Evolutionary conservation across 2,113 vertebrate species (phyloP).

Genomic region (Pollimyrus isidori): DNA sequence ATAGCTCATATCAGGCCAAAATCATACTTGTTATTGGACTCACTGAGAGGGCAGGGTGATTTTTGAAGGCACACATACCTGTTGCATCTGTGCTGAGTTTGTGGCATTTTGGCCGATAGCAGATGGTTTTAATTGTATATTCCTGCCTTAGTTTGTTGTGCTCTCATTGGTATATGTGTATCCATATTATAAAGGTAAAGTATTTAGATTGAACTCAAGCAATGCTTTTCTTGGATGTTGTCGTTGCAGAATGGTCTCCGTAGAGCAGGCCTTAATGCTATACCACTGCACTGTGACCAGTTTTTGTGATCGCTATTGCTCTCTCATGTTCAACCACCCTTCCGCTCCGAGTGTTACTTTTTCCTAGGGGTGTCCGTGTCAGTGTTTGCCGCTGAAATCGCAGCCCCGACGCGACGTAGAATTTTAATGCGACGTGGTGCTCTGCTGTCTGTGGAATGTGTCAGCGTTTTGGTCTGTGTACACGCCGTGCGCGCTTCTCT

Average conservation of each 20-base stretch:
- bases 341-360: not conserved
- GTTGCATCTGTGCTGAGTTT: not conserved
- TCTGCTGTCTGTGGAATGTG: not conserved
- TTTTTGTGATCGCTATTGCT: not conserved
- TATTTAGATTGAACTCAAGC: not conserved
- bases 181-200: not conserved
- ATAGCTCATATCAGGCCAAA: too few relatives aligned
- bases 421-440: not conserved
- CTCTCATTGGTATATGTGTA: not conserved
- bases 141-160: not conserved
- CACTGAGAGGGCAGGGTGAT: not conserved
- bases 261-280: constrained; percentile 5
- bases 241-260: not conserved
- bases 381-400: not conserved
- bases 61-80: not conserved
- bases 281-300: constrained; percentile 15
- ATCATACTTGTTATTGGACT: not conserved
- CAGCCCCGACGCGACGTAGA: not conserved
- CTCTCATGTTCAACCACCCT: not conserved
- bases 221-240: not conserved
- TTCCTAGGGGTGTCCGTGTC: not conserved
- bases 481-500: not conserved
- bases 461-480: not conserved
- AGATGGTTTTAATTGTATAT: not conserved
- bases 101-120: not conserved